Base-by-base conservation (phyloP, 64 coral and sea anemone genomes). In the Pocillopora verrucosa region DNA sequence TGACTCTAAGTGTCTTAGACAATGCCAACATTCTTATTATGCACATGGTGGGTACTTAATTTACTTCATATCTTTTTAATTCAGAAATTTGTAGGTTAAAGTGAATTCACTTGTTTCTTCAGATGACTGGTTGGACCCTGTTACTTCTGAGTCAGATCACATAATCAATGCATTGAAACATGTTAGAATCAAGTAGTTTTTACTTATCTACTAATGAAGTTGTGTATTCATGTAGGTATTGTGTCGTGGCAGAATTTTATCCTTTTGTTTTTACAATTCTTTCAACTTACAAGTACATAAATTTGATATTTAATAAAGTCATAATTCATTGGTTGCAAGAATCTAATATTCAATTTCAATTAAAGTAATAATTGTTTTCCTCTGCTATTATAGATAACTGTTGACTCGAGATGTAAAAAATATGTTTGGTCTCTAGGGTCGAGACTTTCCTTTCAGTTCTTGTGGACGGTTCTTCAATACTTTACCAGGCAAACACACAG, bases 21-120 rank as follows among this genome's bases (percentile, higher is more conserved):
- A 90, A 98, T 79, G 87, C 89, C 57, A 95, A 89, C 80, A 98
- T 98, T 68, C 89, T 98, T 41, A 98, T 98, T 58, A 92, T 98
- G 90, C 96, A 90, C 56, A 95, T 98, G 96, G 96, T 98, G 87
- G 36, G 96, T 87, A 38, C 10, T 82, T 5, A 73, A 11, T 59
- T 20, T n/a, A 34, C 76, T 34, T 56, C 64, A 9, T 14, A 36
- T 14, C 16, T 1, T 69, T 69, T 69, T 22, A 2, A 69, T 19
- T 9, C 22, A 11, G 20, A 65, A 65, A 17, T 65, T 65, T 75
- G n/a, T n/a, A n/a, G 2, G 11, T 62, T 1, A 11, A 62, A 62
- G 61, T 45, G 41, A 45, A 45, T 45, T 45, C 2, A 45, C 11
- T 10, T 62, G 61, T 12, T 62, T 62, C 11, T 45, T 2, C 41